Evolutionary conservation across 2,113 vertebrate genomes (phyloP).

Genomic region (Motacilla tschutschensis): DNA sequence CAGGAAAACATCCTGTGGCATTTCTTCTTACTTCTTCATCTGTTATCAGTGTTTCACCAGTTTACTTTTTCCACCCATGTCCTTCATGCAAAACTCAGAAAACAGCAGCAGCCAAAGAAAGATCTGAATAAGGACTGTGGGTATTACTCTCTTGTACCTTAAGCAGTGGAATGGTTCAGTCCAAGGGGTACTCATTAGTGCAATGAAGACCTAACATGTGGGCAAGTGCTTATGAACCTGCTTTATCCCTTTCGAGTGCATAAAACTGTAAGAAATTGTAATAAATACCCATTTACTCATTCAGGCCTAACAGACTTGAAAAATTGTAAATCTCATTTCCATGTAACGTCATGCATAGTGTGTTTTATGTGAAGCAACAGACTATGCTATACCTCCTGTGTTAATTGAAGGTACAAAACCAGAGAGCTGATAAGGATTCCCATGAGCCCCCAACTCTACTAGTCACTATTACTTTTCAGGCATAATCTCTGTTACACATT

Average conservation of each 20-base stretch:
- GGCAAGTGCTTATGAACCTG: constrained; percentile 17
- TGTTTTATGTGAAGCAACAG: not conserved
- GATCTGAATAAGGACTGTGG: not conserved
- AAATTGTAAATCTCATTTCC: not conserved
- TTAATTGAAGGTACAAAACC: constrained; percentile 9
- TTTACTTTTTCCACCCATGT: not conserved
- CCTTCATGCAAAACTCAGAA: not conserved
- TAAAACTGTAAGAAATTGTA: constrained; percentile 26
- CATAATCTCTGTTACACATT: constrained; percentile 28
- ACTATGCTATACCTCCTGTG: not conserved
- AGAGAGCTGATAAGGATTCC: not conserved
- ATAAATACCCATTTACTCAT: constrained; percentile 25
- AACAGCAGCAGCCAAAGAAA: not conserved
- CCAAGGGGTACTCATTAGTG: constrained; percentile 1
- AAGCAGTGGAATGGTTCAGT: not conserved
- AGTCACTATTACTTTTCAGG: not conserved
- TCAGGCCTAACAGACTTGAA: constrained; percentile 19
- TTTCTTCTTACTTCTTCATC: not conserved
- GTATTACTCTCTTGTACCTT: not conserved
- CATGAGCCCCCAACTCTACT: not conserved
- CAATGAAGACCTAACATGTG: not conserved
- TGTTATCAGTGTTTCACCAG: not conserved
- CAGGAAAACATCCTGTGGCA: not conserved
- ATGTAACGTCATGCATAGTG: accelerated
- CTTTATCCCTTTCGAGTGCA: constrained; percentile 19